A percentile compares a stretch with the other conserved stretches of the same genome.
These are phyloP conservation scores for Hydrozoanthus tunicans DNA, from an alignment of 64 coral and sea anemone genomes.

Conservation along the genomic window DNA sequence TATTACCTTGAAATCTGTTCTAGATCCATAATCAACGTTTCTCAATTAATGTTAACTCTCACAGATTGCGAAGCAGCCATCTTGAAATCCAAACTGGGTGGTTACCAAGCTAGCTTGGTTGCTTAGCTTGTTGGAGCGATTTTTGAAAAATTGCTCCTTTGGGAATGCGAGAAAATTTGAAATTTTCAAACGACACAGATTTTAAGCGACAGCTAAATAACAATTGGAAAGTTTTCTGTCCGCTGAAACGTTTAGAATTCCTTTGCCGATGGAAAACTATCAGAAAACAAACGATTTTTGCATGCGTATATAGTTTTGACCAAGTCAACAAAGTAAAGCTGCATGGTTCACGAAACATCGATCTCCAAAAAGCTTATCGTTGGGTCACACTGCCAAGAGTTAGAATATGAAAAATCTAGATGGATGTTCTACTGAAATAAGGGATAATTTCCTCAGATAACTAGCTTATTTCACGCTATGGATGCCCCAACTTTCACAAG, in stretches of 20 bases:
- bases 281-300: neutral
- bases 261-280: neutral
- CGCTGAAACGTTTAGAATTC: neutral
- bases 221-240: neutral
- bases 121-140: constrained; percentile 44
- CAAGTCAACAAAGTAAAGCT: no score
- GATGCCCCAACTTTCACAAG: constrained; percentile 74
- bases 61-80: constrained; percentile 52
- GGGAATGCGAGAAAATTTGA: constrained; percentile 21
- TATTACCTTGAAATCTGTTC: no score
- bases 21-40: no score
- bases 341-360: no score
- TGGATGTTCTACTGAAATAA: neutral
- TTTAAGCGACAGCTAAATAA: neutral
- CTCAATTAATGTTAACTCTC: neutral
- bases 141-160: constrained; percentile 61
- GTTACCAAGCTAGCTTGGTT: constrained; percentile 32
- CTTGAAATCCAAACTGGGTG: constrained; percentile 29
- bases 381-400: neutral
- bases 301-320: no score
- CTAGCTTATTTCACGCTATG: neutral
- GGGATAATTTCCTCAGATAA: constrained; percentile 1
- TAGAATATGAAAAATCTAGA: constrained; percentile 21
- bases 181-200: constrained; percentile 24
- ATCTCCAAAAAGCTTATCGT: neutral